phyloP scores from a whole-genome alignment of 2,113 vertebrate genomes.

The Cynoglossus semilaevis region DNA sequence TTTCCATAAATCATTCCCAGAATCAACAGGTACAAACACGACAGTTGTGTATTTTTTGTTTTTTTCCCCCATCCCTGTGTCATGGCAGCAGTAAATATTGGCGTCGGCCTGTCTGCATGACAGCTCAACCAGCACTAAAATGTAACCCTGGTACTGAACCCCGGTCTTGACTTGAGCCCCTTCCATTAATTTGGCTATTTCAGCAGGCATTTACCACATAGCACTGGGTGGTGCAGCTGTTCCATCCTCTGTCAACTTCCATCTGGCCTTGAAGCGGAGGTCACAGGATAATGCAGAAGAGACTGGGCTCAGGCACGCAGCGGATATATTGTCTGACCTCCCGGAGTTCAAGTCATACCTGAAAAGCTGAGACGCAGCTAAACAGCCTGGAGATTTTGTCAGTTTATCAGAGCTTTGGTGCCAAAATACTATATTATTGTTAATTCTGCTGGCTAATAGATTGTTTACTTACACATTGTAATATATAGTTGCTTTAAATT shows the following conservation, averaged over 20 bases:
- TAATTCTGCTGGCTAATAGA: too few relatives aligned
- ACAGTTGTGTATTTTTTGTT: slow-evolving; percentile 1
- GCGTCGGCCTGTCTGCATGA: slow-evolving; percentile 42
- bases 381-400: neutral
- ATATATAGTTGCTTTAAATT: too few relatives aligned
- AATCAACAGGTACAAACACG: slow-evolving; percentile 17
- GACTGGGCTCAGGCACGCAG: slow-evolving; percentile 19
- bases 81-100: slow-evolving; percentile 71
- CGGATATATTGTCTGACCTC: slow-evolving; percentile 16
- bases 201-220: slow-evolving; percentile 56
- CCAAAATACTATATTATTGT: too few relatives aligned
- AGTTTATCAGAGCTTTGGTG: neutral
- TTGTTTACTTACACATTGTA: too few relatives aligned
- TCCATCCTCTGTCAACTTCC: slow-evolving; percentile 48
- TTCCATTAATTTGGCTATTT: slow-evolving; percentile 73
- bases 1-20: neutral
- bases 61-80: slow-evolving; percentile 16
- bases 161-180: slow-evolving; percentile 60
- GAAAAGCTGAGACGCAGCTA: neutral
- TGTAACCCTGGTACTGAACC: slow-evolving; percentile 55
- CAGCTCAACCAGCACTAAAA: slow-evolving; percentile 46
- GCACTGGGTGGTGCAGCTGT: slow-evolving; percentile 53
- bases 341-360: slow-evolving; percentile 12
- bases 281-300: slow-evolving; percentile 26
- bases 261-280: slow-evolving; percentile 33